Evolutionary conservation across 1,140 invertebrate genomes (phyloP).

Genomic region (Penaeus chinensis): DNA sequence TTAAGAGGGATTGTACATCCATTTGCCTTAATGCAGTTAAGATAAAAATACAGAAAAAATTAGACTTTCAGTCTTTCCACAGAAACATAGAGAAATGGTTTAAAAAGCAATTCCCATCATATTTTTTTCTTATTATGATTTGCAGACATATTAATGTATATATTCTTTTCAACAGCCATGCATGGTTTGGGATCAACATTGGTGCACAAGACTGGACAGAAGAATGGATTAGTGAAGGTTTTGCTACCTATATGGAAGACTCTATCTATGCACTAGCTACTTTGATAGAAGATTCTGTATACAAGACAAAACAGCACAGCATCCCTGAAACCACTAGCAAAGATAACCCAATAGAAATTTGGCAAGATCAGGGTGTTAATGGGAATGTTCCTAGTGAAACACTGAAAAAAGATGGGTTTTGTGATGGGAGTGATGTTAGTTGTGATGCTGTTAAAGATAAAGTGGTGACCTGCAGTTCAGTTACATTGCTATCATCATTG

Average conservation of each 20-base stretch:
- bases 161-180: conserved; percentile 65
- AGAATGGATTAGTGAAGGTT: conserved; percentile 71
- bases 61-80: no score
- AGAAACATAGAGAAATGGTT: no score
- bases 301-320: conserved; percentile 9
- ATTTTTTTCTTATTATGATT: not conserved
- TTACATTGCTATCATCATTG: not conserved
- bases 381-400: no score
- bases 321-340: not conserved
- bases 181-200: conserved; percentile 70
- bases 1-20: no score
- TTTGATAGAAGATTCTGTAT: conserved; percentile 43
- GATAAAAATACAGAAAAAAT: no score
- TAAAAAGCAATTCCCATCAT: not conserved
- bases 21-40: no score
- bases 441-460: not conserved
- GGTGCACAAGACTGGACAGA: conserved; percentile 71
- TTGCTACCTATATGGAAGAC: conserved; percentile 70
- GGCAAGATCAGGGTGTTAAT: not conserved
- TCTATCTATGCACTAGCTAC: conserved; percentile 65
- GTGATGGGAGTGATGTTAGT: not conserved
- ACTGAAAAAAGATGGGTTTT: not conserved
- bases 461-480: not conserved
- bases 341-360: not conserved
- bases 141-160: not conserved